Evolutionary conservation across 2,797 vertebrate species (phyloP).

Genomic region (Morelia viridis): DNA sequence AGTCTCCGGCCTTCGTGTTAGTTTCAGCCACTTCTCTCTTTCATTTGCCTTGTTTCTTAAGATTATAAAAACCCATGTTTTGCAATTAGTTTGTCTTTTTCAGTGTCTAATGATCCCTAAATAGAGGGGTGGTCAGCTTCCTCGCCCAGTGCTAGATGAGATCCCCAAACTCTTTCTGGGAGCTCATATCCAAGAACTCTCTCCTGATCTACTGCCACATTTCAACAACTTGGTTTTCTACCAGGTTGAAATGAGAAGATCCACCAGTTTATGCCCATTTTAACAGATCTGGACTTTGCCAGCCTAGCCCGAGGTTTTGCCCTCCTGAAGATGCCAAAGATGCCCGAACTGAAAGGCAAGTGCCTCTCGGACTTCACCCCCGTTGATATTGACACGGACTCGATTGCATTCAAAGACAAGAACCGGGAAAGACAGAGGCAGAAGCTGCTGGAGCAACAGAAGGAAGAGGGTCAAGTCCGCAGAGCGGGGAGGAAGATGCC

Average conservation of each 20-base stretch:
- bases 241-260: neutral
- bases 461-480: conserved; percentile 63
- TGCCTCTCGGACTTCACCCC: conserved; percentile 79
- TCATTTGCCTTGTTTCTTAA: neutral
- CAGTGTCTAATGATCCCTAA: neutral
- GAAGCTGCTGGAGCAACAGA: conserved; percentile 78
- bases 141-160: neutral
- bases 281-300: conserved; percentile 87
- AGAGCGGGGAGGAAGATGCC: conserved; percentile 71
- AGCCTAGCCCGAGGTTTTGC: conserved; percentile 87
- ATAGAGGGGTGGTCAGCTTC: neutral
- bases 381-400: conserved; percentile 82
- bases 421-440: conserved; percentile 86
- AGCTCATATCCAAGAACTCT: neutral
- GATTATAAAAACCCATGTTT: neutral
- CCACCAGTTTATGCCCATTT: neutral
- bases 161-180: neutral
- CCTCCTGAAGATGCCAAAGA: conserved; percentile 89
- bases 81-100: neutral
- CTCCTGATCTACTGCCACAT: neutral
- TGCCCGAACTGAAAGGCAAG: conserved; percentile 91
- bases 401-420: conserved; percentile 93
- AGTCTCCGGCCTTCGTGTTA: neutral
- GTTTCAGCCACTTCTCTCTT: neutral
- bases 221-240: neutral